These are phyloP conservation scores for Alcedo quadribrachys DNA, from an alignment of 2,797 vertebrate species.

Conservation along the genomic window DNA sequence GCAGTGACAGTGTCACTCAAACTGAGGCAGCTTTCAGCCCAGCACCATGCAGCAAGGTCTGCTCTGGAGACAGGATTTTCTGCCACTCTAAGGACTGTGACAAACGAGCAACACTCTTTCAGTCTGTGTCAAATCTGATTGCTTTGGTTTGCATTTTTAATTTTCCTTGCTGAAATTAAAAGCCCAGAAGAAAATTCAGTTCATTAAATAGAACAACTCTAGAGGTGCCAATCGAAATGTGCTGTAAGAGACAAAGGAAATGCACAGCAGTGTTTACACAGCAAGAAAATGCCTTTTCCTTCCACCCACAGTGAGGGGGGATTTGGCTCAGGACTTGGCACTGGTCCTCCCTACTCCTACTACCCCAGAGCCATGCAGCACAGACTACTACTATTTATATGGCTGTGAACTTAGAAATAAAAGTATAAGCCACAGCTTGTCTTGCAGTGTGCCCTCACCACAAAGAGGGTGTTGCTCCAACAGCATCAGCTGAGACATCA, in stretches of 20 bases:
- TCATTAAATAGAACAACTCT: background rate
- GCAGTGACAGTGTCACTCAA: background rate
- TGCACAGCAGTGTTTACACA: background rate
- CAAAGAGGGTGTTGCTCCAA: background rate
- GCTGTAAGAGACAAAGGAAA: background rate
- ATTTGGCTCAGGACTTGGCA: background rate
- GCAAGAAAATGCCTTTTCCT: background rate
- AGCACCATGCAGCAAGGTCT: background rate
- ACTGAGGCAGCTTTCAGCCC: background rate
- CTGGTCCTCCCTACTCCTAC: background rate
- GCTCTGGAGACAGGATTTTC: background rate
- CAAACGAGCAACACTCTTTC: background rate
- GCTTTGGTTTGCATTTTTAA: background rate
- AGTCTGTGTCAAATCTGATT: background rate
- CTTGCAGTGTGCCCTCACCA: background rate
- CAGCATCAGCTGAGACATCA: too few relatives aligned
- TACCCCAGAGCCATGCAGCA: background rate
- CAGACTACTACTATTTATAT: background rate
- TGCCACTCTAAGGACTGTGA: background rate
- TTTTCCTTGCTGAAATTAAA: background rate
- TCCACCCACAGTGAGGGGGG: background rate
- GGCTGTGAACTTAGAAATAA: background rate
- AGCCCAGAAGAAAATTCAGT: background rate
- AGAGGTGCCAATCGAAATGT: background rate
- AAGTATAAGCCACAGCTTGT: background rate